Evolutionary conservation across 1,140 invertebrate genomes (phyloP).

Genomic region (Telenomus remus): DNA sequence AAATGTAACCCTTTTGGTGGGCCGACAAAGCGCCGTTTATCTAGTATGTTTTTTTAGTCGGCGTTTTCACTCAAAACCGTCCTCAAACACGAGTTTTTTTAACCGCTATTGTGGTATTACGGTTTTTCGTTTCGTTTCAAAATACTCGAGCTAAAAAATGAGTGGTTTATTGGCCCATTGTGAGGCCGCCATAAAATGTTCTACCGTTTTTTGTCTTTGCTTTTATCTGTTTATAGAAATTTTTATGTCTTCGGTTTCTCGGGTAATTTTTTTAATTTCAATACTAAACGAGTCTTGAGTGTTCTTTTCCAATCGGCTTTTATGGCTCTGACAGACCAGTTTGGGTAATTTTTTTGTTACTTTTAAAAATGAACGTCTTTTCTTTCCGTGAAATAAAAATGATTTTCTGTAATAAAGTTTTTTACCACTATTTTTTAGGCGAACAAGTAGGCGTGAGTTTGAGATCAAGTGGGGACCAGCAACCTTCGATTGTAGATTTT

Average conservation of each 20-base stretch:
- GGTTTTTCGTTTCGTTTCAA: not conserved
- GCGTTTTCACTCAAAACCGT: no score
- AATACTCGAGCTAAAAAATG: slow-evolving; percentile 3
- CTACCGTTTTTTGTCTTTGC: not conserved
- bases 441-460: not conserved
- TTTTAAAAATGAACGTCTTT: no score
- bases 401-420: no score
- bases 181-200: not conserved
- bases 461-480: not conserved
- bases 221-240: not conserved
- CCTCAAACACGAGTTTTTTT: no score
- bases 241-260: slow-evolving; percentile 4
- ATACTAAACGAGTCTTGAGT: not conserved
- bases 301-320: no score
- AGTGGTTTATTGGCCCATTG: not conserved
- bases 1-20: no score
- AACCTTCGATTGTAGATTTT: not conserved
- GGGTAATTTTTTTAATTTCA: not conserved
- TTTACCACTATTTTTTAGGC: not conserved
- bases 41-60: no score
- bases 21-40: no score
- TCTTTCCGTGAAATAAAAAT: no score
- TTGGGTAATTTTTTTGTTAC: no score
- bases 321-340: no score
- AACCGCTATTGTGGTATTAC: not conserved